These are phyloP conservation scores for Capra hircus DNA, from an alignment of 2,113 vertebrate genomes.

Conservation along the genomic window DNA sequence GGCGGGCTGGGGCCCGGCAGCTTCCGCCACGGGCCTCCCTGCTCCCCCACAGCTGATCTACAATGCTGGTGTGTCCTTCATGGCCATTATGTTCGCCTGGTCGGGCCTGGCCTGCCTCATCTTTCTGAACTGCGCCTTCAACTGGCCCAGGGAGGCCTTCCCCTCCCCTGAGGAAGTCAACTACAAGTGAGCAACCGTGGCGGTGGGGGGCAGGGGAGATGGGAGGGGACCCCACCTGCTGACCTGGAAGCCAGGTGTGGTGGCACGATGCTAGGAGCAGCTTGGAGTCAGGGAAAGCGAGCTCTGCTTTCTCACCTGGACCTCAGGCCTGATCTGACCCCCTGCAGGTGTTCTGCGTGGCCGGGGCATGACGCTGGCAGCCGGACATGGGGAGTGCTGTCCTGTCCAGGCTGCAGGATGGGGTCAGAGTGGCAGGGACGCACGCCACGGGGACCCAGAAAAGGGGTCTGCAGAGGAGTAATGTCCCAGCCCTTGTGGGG, in stretches of 20 bases:
- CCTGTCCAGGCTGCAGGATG: not conserved
- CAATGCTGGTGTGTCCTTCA: slow-evolving; percentile 83
- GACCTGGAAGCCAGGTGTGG: not conserved
- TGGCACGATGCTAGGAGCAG: too few relatives aligned
- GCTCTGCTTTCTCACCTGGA: not conserved
- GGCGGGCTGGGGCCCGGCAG: rapidly evolving
- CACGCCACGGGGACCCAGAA: not conserved
- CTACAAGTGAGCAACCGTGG: slow-evolving; percentile 80
- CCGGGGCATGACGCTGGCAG: not conserved
- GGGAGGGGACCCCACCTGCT: too few relatives aligned
- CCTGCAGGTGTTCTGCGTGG: too few relatives aligned
- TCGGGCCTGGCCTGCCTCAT: slow-evolving; percentile 85
- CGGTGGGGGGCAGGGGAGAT: not conserved
- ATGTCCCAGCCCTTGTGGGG: not conserved
- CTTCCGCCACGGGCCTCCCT: not conserved
- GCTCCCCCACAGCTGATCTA: slow-evolving; percentile 85
- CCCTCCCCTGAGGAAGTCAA: slow-evolving; percentile 87
- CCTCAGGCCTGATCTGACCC: not conserved
- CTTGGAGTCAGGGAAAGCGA: not conserved
- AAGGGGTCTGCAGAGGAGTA: not conserved
- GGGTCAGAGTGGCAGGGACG: not conserved
- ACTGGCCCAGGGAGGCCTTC: slow-evolving; percentile 90
- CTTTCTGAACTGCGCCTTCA: slow-evolving; percentile 89
- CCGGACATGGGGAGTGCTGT: rapidly evolving
- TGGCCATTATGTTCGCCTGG: slow-evolving; percentile 90